Conservation (phyloP, 2,797 vertebrate species). For the Gallinago nigripennis region DNA sequence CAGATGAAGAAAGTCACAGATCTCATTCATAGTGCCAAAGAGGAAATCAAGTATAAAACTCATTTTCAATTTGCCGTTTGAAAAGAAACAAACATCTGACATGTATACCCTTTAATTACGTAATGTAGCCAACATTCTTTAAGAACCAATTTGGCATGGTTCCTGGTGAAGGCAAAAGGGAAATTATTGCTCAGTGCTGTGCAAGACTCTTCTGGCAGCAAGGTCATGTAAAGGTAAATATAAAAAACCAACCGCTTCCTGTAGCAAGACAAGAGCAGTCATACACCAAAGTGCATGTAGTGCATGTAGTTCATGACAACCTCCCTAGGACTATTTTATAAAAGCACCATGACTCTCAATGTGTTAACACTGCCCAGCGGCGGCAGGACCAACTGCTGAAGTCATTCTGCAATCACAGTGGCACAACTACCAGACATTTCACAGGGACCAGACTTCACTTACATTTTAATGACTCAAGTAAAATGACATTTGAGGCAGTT, state of each 20-base stretch:
- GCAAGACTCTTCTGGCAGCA: not conserved
- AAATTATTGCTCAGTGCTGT: not conserved
- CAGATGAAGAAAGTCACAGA: not conserved
- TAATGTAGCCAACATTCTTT: not conserved
- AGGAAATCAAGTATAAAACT: not conserved
- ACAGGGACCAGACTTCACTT: not conserved
- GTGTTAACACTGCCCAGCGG: not conserved
- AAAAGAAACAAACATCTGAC: not conserved
- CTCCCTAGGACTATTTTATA: not conserved
- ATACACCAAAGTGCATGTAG: rapidly evolving
- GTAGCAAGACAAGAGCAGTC: not conserved
- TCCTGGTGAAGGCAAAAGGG: not conserved
- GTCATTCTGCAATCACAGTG: not conserved
- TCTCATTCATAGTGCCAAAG: not conserved
- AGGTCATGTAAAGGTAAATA: not conserved
- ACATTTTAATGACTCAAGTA: rapidly evolving
- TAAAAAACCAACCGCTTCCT: not conserved
- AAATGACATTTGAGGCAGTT: not conserved
- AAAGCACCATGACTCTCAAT: not conserved
- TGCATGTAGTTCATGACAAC: not conserved
- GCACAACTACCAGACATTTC: not conserved
- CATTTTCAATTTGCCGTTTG: not conserved
- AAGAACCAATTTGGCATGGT: not conserved
- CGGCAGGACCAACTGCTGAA: not conserved
- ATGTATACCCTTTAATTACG: not conserved